A percentile compares a stretch with the other conserved stretches of the same genome.
Evolutionary conservation across 2,113 vertebrate species (phyloP).

Genomic region (Corythornis vintsioides): DNA sequence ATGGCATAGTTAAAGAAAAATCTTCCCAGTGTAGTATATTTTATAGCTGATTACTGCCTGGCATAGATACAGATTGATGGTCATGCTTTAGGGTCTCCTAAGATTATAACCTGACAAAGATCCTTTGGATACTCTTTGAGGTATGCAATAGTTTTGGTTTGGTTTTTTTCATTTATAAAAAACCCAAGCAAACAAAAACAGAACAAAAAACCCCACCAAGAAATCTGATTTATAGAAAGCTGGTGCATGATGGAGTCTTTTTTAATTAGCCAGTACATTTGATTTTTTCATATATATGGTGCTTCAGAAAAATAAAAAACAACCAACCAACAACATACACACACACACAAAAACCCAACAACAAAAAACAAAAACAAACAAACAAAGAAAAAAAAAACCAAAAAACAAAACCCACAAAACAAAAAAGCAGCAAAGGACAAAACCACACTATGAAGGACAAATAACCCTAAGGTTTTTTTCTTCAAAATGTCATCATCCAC

Average conservation of each 20-base stretch:
- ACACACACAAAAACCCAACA: too few relatives aligned
- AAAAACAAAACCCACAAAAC: too few relatives aligned
- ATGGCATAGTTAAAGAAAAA: not conserved
- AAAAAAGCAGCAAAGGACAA: not conserved
- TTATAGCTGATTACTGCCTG: not conserved
- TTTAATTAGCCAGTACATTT: not conserved
- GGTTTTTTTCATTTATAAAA: not conserved
- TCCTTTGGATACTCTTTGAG: not conserved
- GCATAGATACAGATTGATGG: not conserved
- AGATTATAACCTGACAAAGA: not conserved
- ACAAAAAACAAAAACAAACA: too few relatives aligned
- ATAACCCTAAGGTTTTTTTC: not conserved
- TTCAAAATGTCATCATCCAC: not conserved
- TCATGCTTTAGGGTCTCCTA: not conserved
- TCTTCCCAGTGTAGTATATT: not conserved
- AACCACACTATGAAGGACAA: not conserved
- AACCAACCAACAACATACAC: too few relatives aligned
- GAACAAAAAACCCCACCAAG: fast-evolving
- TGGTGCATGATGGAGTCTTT: not conserved
- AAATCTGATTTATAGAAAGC: not conserved
- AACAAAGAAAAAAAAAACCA: too few relatives aligned
- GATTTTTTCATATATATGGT: not conserved
- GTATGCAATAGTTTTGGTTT: too few relatives aligned
- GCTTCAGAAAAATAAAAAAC: not conserved
- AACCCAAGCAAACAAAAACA: not conserved